Base-by-base conservation (phyloP, 1,140 invertebrate genomes). In the Habropoda laboriosa region DNA sequence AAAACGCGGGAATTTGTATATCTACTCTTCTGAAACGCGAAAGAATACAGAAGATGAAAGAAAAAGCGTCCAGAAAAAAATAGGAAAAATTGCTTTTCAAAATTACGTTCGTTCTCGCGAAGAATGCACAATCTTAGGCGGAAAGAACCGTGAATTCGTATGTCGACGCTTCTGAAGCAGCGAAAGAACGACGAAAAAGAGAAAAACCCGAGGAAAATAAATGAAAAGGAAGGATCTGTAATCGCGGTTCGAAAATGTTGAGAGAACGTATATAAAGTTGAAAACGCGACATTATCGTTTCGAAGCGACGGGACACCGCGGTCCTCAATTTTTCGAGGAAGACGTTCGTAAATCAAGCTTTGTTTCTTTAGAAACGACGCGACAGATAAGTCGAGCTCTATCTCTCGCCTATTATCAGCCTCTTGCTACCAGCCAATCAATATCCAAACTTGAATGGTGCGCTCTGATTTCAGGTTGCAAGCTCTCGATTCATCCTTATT, bases 391-490 rank as follows among this genome's bases (percentile, higher is more conserved):
- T 66, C 21, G 13, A 18, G 55, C 27, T 27, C 38, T 77, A 42
- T 77, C 42, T 74, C 1, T 49, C 3, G 21, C 13, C 12, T n/a
- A 47, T 70, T 70, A 77, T 77, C 75, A n/a, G 32, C 13, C 8
- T 18, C 35, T 21, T n/a, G 74, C 74, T 57, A 58, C 53, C 74
- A 47, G 24, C 73, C n/a, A 77, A 77, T 70, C 64, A 32, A 70
- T 70, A 68, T n/a, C 24, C 45, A n/a, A 74, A 74, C 30, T 64
- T 16, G n/a, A 13, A 8, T 35, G 16, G 0, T 0, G 7, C 5
- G 12, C 3, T 16, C 3, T 13, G 1, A 3, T 49, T 10, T 6
- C 16, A 8, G 8, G 40, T 24, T 32, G 24, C 30, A 27, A 57
- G 16, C 55, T 32, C n/a, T 3, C 2, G 57, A 60, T 61, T 38